Base-by-base conservation (phyloP, 2,888 invertebrate species). In the Trichopoda pennipes region DNA sequence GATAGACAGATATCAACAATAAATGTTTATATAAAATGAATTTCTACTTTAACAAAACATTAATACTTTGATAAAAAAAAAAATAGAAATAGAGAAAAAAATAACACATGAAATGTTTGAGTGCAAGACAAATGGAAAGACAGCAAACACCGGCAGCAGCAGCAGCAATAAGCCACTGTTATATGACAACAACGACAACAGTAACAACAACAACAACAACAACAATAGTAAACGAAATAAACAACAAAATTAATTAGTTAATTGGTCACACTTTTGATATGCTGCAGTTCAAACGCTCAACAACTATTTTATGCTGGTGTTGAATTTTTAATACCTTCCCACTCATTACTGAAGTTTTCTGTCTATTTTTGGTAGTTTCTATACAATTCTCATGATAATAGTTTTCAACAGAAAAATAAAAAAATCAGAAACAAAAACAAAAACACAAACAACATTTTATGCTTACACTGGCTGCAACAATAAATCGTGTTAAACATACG, bases 201-300 rank as follows among this genome's bases (percentile, higher is more conserved):
- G 28, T 32, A 32, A 17, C 42, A 35, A 10, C 32, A 55, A 23
- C 32, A 10, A 35, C n/a, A n/a, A 38, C 49, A 58, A 44, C 44
- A 32, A 17, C 42, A 35, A 10, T 21, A 55, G 35, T 21, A 10
- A 35, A 3, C 42, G 14, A 51, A 44, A 32, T 60, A 58, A 66
- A 68, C 77, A 73, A 77, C 44, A 64, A 74, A 77, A 81, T 81
- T 81, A 81, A 81, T 81, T 78, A 81, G 81, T 78, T 78, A 78
- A 81, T 81, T 81, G 81, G 81, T 81, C 81, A 81, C 81, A 81
- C 74, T 81, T 73, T 68, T 58, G 69, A 78, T 78, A 81, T 70
- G 78, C 70, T 72, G 76, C 64, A 75, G 74, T 58, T 58, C 74
- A 64, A 56, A 35, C 35, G 19, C 21, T n/a, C 19, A 63, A 64